Evolutionary conservation across 2,888 invertebrate species (phyloP).

Genomic region (Erannis defoliaria): DNA sequence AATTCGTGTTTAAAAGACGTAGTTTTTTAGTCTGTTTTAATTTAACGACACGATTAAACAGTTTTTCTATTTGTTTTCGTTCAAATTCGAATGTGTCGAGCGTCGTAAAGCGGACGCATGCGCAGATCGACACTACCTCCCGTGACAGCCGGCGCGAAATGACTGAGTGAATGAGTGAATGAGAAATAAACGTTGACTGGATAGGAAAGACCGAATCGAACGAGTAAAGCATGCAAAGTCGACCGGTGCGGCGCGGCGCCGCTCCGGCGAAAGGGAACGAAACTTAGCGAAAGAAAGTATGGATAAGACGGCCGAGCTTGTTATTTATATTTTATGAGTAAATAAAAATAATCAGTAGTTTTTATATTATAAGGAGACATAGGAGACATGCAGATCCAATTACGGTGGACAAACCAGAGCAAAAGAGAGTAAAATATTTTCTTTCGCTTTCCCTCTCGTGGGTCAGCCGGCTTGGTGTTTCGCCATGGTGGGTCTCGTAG

Average conservation of each 20-base stretch:
- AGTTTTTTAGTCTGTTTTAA: conserved; percentile 36
- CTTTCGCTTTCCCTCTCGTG: too few relatives aligned
- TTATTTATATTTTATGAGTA: too few relatives aligned
- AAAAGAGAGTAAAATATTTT: too few relatives aligned
- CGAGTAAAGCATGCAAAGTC: conserved; percentile 17
- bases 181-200: conserved; percentile 18
- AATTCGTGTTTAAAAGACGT: conserved; percentile 16
- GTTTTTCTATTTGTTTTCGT: conserved; percentile 79
- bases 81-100: conserved; percentile 70
- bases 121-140: conserved; percentile 61
- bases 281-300: too few relatives aligned
- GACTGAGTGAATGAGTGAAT: conserved; percentile 51
- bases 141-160: conserved; percentile 67
- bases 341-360: too few relatives aligned
- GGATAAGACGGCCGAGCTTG: too few relatives aligned
- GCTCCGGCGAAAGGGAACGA: too few relatives aligned
- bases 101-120: conserved; percentile 64
- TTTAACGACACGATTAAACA: conserved; percentile 65
- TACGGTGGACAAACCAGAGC: too few relatives aligned
- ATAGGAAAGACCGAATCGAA: conserved; percentile 23
- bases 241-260: conserved; percentile 4
- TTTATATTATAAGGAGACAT: too few relatives aligned
- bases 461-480: too few relatives aligned
- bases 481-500: too few relatives aligned
- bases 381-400: too few relatives aligned